phyloP scores from a whole-genome alignment of 2,888 invertebrate genomes.

The Ochropleura leucogaster region DNA sequence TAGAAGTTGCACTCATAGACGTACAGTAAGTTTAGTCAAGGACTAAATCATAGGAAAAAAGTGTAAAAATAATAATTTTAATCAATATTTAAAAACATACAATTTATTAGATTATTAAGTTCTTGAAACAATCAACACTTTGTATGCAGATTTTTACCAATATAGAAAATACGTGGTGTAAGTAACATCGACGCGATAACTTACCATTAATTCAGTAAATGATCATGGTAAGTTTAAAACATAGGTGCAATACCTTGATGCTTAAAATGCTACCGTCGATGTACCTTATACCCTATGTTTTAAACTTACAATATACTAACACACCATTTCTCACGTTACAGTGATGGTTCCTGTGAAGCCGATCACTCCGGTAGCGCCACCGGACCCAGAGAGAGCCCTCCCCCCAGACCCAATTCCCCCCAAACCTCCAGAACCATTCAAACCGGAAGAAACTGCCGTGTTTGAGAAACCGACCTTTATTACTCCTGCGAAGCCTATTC shows the following conservation, averaged over 20 bases:
- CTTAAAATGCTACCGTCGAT: neutral
- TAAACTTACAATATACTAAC: constrained; percentile 18
- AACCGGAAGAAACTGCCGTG: constrained; percentile 69
- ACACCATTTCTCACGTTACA: constrained; percentile 32
- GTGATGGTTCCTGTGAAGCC: constrained; percentile 60
- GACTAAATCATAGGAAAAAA: neutral
- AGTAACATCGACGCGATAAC: neutral
- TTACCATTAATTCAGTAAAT: neutral
- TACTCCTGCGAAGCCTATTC: constrained; percentile 78
- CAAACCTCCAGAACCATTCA: constrained; percentile 77
- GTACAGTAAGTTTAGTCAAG: neutral
- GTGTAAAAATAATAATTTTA: neutral
- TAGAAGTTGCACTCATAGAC: neutral
- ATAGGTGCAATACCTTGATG: neutral
- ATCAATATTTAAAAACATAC: neutral
- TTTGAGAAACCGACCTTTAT: constrained; percentile 80
- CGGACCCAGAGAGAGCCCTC: constrained; percentile 72
- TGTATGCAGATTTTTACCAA: neutral
- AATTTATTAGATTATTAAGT: constrained; percentile 9
- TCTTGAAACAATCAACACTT: constrained; percentile 54
- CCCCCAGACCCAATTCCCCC: constrained; percentile 72
- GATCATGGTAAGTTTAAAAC: no score
- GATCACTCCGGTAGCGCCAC: constrained; percentile 57
- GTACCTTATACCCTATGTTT: neutral
- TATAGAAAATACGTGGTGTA: neutral